Conservation (phyloP, 1,140 invertebrate species). For the Araneus ventricosus region DNA sequence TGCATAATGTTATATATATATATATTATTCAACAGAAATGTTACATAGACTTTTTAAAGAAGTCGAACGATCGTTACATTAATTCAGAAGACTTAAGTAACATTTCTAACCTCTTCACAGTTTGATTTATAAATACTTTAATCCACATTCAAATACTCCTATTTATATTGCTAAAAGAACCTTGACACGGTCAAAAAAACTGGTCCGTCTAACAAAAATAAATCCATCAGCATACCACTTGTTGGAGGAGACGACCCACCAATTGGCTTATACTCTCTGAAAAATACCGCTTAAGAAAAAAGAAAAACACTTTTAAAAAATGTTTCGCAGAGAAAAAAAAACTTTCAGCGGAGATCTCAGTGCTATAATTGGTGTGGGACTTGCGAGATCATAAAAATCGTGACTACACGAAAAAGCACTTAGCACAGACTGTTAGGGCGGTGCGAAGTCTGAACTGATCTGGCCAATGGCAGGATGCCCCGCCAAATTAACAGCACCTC, state of each 20-base stretch:
- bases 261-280: slow-evolving; percentile 16
- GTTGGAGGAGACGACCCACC: not conserved
- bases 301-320: slow-evolving; percentile 23
- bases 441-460: slow-evolving; percentile 55
- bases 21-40: too few species aligned
- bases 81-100: too few species aligned
- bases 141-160: slow-evolving; percentile 12
- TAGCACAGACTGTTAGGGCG: slow-evolving; percentile 61
- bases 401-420: slow-evolving; percentile 74
- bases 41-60: too few species aligned
- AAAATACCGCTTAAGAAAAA: not conserved
- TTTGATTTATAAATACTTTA: slow-evolving; percentile 5
- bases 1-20: too few species aligned
- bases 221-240: slow-evolving; percentile 50
- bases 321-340: slow-evolving; percentile 13
- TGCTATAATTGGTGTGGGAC: slow-evolving; percentile 67
- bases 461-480: slow-evolving; percentile 65
- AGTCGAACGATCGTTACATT: too few species aligned
- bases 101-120: not conserved
- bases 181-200: slow-evolving; percentile 25
- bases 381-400: slow-evolving; percentile 60
- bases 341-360: not conserved
- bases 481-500: slow-evolving; percentile 61
- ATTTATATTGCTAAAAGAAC: slow-evolving; percentile 8
- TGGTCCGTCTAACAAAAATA: not conserved